Conservation (phyloP, 2,888 invertebrate genomes). For the Nomada fabriciana region DNA sequence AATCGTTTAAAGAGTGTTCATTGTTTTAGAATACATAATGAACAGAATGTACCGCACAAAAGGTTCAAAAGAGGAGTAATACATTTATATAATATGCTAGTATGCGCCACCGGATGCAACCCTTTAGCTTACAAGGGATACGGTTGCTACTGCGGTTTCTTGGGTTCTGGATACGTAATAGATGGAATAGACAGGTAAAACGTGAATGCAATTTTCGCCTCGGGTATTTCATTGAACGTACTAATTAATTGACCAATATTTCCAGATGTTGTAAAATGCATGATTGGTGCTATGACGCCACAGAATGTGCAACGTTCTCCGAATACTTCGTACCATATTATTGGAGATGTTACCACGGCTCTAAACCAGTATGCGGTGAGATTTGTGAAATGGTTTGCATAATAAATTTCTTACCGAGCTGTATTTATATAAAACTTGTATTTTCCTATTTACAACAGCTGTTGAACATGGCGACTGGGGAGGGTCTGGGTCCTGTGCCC, state of each 20-base stretch:
- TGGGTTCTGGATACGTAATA: constrained; percentile 91
- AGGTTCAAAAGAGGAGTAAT: constrained; percentile 90
- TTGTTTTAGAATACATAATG: constrained; percentile 39
- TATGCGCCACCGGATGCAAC: constrained; percentile 93
- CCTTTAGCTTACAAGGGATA: constrained; percentile 94
- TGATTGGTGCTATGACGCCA: constrained; percentile 93
- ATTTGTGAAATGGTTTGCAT: constrained; percentile 76
- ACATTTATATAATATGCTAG: constrained; percentile 94
- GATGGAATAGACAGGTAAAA: constrained; percentile 92
- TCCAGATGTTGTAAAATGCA: constrained; percentile 91
- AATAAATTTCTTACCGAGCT: not conserved
- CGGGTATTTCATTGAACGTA: not conserved
- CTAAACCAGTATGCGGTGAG: constrained; percentile 90
- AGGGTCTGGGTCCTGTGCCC: constrained; percentile 89
- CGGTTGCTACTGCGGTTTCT: constrained; percentile 95
- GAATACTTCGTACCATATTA: constrained; percentile 95
- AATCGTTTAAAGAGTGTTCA: not conserved
- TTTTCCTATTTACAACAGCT: constrained; percentile 77
- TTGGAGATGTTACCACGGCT: constrained; percentile 92
- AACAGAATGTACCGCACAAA: constrained; percentile 47
- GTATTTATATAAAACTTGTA: not conserved
- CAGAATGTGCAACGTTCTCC: constrained; percentile 91
- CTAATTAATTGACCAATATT: constrained; percentile 2
- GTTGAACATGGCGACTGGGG: constrained; percentile 87
- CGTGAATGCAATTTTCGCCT: not conserved